phyloP scores from a whole-genome alignment of 2,888 invertebrate species.

The Nemapogon koenigi region DNA sequence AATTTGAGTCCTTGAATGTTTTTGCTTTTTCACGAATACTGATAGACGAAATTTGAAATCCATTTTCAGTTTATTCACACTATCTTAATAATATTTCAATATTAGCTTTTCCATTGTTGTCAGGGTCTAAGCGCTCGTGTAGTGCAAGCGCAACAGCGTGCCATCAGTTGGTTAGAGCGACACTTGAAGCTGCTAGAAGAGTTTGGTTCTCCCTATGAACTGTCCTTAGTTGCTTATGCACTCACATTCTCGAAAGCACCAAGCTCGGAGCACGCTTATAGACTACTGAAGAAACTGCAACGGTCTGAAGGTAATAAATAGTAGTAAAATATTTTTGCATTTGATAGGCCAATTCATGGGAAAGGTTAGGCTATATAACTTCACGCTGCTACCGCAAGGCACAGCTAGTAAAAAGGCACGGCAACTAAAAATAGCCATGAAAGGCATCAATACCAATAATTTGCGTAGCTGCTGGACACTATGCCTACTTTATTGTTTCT shows the following conservation, averaged over 20 bases:
- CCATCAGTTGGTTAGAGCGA: conserved; percentile 80
- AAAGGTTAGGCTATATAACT: not conserved
- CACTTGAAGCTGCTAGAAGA: conserved; percentile 78
- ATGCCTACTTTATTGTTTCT: too few species aligned
- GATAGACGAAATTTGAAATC: too few species aligned
- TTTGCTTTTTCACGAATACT: too few species aligned
- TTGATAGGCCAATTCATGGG: too few species aligned
- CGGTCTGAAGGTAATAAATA: conserved; percentile 67
- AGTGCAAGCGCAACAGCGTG: conserved; percentile 76
- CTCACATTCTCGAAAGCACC: conserved; percentile 83
- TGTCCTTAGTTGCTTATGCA: conserved; percentile 90
- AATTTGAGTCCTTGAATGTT: too few species aligned
- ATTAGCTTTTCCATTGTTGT: too few species aligned
- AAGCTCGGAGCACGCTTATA: conserved; percentile 83
- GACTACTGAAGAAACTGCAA: conserved; percentile 71
- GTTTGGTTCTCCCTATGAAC: conserved; percentile 79
- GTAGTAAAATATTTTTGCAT: too few species aligned
- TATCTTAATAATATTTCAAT: too few species aligned
- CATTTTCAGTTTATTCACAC: too few species aligned
- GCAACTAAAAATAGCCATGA: not conserved
- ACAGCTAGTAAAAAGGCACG: not conserved
- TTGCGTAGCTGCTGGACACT: too few species aligned
- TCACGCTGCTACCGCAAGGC: too few species aligned
- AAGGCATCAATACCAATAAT: too few species aligned
- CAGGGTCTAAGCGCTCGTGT: conserved; percentile 78